Base-by-base conservation (phyloP, 2,113 vertebrate species). In the Antechinus flavipes region DNA sequence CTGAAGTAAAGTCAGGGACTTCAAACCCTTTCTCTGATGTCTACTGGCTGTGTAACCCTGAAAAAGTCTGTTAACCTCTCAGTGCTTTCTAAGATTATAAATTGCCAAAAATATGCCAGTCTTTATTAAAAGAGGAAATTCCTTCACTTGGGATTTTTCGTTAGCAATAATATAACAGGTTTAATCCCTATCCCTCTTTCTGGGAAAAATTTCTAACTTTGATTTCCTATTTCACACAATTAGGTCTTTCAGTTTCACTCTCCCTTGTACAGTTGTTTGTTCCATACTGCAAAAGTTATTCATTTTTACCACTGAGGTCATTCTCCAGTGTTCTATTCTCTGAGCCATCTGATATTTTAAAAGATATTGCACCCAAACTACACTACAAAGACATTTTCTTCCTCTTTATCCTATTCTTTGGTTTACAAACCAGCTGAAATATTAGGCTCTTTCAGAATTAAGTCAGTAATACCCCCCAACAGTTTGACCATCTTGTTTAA, bases 401-500 rank as follows among this genome's bases (percentile, higher is more conserved):
- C 56, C 8, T 95, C 84, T 95, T 89, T 47, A 94, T 90, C 93
- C 52, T 92, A 3, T 50, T 93, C 91, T 95, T 61, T 19, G 55
- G 27, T 92, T 61, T 95, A 25, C 90, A 93, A 91, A 68, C 58
- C 27, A 84, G 58, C 90, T 91, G 89, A 91, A 95, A 54, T 54
- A 93, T 93, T 94, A 26, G 50, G 30, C 93, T 55, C 61, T 93
- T 96, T 91, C 56, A 26, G 52, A 94, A 91, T 92, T 54, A 89
- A 94, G 93, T 53, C 16, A 30, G 61, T 94, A 95, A 93, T 53
- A 96, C 26, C 91, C 23, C 50, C 42, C 91, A 91, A 95, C 91
- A 94, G 92, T 96, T 93, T 94, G 55, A 93, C 35, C 50, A 93
- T 94, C 91, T 90, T 92, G 14, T 16, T 95, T 95, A 76, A 27